Conservation (phyloP, 2,113 vertebrate genomes). For the Silurus meridionalis region DNA sequence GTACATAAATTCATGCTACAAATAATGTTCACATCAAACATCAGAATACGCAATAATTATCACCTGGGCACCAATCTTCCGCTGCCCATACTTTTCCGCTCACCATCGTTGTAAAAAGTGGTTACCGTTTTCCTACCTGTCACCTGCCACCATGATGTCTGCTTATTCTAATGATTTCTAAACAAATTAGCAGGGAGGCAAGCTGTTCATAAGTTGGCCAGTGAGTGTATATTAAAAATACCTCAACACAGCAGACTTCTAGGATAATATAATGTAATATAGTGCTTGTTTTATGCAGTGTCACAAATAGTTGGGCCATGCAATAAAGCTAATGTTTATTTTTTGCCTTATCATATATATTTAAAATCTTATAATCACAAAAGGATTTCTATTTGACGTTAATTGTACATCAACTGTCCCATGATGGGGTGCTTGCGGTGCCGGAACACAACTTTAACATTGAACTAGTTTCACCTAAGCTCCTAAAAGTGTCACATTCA, state of each 20-base stretch:
- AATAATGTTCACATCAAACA: background rate
- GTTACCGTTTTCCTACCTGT: background rate
- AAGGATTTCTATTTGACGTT: background rate
- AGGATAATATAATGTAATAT: background rate
- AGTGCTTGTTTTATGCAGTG: background rate
- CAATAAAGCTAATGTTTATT: background rate
- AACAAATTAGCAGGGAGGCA: background rate
- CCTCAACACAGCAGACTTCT: background rate
- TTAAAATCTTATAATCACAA: background rate
- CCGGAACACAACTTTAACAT: background rate
- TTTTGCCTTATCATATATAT: background rate
- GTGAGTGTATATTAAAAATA: background rate
- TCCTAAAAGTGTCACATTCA: background rate
- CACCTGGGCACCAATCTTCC: background rate
- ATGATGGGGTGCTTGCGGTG: too few relatives aligned
- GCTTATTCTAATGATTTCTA: background rate
- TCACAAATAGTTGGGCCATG: background rate
- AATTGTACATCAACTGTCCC: background rate
- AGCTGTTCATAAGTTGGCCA: background rate
- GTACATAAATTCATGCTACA: background rate
- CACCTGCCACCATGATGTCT: background rate
- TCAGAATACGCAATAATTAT: background rate
- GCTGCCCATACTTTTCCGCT: background rate
- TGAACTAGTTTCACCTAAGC: background rate
- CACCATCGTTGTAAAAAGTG: background rate